Percentiles rank a stretch among this genome's conserved stretches.
phyloP scores from a whole-genome alignment of 2,797 vertebrate genomes.

The Champsocephalus esox region DNA sequence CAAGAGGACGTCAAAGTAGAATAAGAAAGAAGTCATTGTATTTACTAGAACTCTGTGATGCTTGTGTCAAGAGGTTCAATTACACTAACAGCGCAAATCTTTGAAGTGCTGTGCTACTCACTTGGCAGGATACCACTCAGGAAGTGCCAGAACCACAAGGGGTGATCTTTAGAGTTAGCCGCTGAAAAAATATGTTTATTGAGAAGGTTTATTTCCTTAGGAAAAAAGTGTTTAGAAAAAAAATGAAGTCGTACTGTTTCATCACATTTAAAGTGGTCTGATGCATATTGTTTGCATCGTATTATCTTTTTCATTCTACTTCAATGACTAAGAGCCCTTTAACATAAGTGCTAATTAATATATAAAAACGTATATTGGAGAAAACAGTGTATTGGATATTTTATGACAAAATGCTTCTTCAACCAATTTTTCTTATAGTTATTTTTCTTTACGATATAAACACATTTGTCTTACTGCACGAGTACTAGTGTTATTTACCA shows the following conservation, averaged over 20 bases:
- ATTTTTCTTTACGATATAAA: neutral
- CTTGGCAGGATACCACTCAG: conserved; percentile 27
- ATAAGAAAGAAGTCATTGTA: conserved; percentile 46
- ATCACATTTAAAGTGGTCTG: conserved; percentile 13
- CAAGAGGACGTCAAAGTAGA: conserved; percentile 40
- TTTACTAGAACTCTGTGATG: conserved; percentile 52
- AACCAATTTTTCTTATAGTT: neutral
- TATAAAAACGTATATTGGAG: no score
- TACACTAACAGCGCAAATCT: conserved; percentile 46
- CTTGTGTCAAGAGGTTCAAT: conserved; percentile 67
- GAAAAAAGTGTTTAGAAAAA: conserved; percentile 8
- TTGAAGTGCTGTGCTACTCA: conserved; percentile 50
- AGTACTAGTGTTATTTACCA: neutral
- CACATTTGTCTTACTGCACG: neutral
- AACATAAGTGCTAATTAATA: neutral
- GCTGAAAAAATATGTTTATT: conserved; percentile 27
- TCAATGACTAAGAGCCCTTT: neutral
- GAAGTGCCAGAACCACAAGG: conserved; percentile 24
- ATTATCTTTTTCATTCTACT: conserved; percentile 2
- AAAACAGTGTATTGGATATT: neutral
- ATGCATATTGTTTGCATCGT: neutral
- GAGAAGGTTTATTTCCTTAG: conserved; percentile 4
- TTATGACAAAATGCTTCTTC: neutral
- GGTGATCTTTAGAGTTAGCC: conserved; percentile 30
- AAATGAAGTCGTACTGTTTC: neutral